These are phyloP conservation scores for Asobara japonica DNA, from an alignment of 1,140 invertebrate genomes.

Conservation along the genomic window DNA sequence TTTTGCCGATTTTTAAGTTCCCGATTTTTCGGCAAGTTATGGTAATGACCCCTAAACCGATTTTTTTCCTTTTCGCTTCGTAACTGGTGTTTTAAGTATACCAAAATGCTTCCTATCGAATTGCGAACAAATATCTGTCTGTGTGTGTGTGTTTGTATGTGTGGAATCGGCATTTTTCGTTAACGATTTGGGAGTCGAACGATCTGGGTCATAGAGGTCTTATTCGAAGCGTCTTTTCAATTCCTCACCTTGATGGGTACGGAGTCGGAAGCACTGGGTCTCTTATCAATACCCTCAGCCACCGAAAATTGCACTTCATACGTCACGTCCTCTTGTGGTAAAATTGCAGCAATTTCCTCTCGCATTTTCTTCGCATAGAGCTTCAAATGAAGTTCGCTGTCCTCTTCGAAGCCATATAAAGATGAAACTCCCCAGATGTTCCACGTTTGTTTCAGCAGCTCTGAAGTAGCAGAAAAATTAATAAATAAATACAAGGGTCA, in stretches of 20 bases:
- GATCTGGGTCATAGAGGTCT: too few relatives aligned
- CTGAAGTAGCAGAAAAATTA: slow-evolving; percentile 30
- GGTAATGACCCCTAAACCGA: too few relatives aligned
- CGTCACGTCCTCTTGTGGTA: slow-evolving; percentile 47
- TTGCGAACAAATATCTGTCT: too few relatives aligned
- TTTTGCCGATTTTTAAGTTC: too few relatives aligned
- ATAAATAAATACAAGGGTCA: too few relatives aligned
- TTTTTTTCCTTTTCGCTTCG: too few relatives aligned
- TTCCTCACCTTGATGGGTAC: slow-evolving; percentile 46
- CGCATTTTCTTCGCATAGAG: slow-evolving; percentile 53
- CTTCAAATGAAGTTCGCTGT: slow-evolving; percentile 50
- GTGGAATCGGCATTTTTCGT: too few relatives aligned
- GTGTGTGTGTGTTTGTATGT: too few relatives aligned
- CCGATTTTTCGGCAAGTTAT: too few relatives aligned
- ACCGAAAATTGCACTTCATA: slow-evolving; percentile 48
- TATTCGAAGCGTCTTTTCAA: not conserved
- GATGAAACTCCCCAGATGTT: slow-evolving; percentile 51
- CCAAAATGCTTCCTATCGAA: too few relatives aligned
- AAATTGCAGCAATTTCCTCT: slow-evolving; percentile 52
- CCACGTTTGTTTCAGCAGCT: slow-evolving; percentile 52
- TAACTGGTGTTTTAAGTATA: too few relatives aligned
- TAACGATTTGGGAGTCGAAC: too few relatives aligned
- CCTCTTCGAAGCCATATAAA: slow-evolving; percentile 48
- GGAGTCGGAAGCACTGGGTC: slow-evolving; percentile 37
- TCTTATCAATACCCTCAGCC: slow-evolving; percentile 33